Evolutionary conservation across 2,113 vertebrate species (phyloP).

Genomic region (Aptenodytes forsteri): DNA sequence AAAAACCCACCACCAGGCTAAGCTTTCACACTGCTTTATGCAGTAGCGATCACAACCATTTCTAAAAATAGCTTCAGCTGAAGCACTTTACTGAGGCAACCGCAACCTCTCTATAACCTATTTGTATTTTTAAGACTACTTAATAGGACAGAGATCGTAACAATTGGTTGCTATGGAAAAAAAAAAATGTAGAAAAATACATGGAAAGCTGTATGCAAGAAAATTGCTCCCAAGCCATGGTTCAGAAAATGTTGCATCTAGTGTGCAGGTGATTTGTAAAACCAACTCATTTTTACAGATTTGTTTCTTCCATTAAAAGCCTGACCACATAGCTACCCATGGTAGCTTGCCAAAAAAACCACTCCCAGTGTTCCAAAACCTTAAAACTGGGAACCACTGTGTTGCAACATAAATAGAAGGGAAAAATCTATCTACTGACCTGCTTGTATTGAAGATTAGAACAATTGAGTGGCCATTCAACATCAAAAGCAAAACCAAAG

Average conservation of each 20-base stretch:
- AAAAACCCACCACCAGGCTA: not conserved
- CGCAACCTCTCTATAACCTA: not conserved
- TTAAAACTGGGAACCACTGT: not conserved
- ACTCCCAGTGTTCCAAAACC: not conserved
- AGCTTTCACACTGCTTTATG: not conserved
- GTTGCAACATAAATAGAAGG: not conserved
- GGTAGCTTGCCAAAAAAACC: not conserved
- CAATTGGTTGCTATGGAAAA: not conserved
- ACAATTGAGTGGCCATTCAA: not conserved
- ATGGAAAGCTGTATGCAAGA: not conserved
- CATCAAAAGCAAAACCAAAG: not conserved
- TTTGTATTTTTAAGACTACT: not conserved
- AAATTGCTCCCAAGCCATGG: not conserved
- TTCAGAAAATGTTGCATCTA: not conserved
- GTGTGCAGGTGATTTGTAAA: not conserved
- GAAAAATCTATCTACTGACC: not conserved
- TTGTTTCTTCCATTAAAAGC: not conserved
- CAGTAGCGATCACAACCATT: not conserved
- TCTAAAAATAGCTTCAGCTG: not conserved
- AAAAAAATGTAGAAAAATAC: not conserved
- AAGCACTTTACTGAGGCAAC: not conserved
- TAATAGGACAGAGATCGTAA: not conserved
- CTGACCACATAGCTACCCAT: not conserved
- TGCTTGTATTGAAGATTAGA: not conserved
- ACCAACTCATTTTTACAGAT: not conserved